Evolutionary conservation across 2,113 vertebrate genomes (phyloP).

Genomic region (Lasiurus cinereus): DNA sequence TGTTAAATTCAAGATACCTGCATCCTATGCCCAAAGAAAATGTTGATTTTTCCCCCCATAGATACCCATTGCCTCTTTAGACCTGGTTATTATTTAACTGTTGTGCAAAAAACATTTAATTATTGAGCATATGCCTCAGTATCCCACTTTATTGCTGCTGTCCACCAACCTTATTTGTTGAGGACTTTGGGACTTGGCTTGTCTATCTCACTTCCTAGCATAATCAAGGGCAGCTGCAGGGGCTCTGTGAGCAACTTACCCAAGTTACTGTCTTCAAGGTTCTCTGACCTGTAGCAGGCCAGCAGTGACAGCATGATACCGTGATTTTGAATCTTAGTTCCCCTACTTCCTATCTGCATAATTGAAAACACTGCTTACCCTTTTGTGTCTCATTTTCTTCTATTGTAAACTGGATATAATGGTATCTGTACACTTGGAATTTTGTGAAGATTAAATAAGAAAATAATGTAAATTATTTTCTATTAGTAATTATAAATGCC

Average conservation of each 20-base stretch:
- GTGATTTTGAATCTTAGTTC: background rate
- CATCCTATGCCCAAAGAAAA: background rate
- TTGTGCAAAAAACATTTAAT: background rate
- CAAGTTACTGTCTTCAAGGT: background rate
- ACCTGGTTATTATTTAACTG: background rate
- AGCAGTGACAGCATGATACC: background rate
- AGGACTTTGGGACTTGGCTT: background rate
- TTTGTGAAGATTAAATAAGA: slow-evolving; percentile 49
- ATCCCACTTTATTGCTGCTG: background rate
- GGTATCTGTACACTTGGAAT: background rate
- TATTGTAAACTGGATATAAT: background rate
- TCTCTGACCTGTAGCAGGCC: background rate
- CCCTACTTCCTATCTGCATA: background rate
- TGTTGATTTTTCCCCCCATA: background rate
- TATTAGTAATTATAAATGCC: slow-evolving; percentile 18
- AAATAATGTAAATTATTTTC: slow-evolving; percentile 43
- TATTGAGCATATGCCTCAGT: background rate
- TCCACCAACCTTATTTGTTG: background rate
- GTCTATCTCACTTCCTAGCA: background rate
- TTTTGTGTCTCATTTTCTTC: slow-evolving; percentile 31
- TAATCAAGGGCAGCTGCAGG: background rate
- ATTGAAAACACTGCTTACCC: background rate
- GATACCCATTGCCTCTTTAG: background rate
- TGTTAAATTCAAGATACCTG: background rate
- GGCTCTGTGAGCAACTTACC: background rate